phyloP scores from a whole-genome alignment of 53 echinoderm and acorn worm genomes.

The Astropecten irregularis region DNA sequence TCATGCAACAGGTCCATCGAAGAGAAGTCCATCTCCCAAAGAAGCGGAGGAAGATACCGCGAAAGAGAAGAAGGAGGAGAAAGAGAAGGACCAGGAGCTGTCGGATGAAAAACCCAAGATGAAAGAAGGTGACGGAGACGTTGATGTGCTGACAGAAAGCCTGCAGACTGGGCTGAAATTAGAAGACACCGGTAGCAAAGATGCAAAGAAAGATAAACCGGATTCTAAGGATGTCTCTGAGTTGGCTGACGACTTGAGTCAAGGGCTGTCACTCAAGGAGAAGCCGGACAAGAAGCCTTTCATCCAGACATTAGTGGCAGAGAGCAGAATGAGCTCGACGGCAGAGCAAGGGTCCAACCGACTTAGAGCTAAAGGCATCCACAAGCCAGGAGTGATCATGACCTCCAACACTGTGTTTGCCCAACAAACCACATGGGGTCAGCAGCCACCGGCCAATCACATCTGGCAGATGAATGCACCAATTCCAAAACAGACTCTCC shows the following conservation, averaged over 20 bases:
- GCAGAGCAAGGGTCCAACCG: neutral
- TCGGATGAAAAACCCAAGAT: neutral
- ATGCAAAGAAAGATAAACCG: neutral
- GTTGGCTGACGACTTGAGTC: slow-evolving; percentile 12
- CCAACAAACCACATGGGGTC: neutral
- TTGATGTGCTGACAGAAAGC: neutral
- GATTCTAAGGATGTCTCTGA: slow-evolving; percentile 3
- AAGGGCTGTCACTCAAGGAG: neutral
- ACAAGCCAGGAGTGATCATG: neutral
- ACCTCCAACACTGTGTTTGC: neutral
- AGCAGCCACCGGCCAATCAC: neutral
- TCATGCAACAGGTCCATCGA: too few relatives aligned
- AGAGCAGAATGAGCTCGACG: neutral
- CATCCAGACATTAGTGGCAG: neutral
- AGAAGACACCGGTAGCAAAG: neutral
- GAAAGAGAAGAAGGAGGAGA: neutral
- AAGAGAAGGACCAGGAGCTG: neutral
- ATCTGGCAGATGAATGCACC: neutral
- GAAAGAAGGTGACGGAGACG: neutral
- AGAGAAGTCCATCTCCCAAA: too few relatives aligned
- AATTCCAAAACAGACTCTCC: neutral
- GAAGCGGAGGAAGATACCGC: too few relatives aligned
- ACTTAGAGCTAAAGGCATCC: slow-evolving; percentile 21
- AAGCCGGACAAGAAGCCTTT: neutral
- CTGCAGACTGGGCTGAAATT: slow-evolving; percentile 14